Percentiles rank a stretch among this genome's conserved stretches.
Evolutionary conservation across 2,113 vertebrate species (phyloP).

Genomic region (Ctenomys sociabilis): DNA sequence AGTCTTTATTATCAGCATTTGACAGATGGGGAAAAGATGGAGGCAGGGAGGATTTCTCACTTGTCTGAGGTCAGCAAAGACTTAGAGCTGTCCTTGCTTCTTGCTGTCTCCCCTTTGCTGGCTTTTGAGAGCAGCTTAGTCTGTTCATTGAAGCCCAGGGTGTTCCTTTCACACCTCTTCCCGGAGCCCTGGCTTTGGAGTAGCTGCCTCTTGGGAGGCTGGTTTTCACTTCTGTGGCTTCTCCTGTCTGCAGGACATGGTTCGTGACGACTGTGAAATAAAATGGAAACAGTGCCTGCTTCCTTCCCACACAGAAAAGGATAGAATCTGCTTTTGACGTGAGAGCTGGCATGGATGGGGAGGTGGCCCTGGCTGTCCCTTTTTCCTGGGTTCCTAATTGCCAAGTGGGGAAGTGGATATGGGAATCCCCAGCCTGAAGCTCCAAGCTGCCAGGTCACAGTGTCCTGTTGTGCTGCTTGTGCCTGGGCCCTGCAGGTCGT

Average conservation of each 20-base stretch:
- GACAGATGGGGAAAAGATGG: slow-evolving; percentile 42
- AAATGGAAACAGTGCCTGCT: slow-evolving; percentile 72
- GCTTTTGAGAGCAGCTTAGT: not conserved
- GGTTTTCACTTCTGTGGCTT: slow-evolving; percentile 1
- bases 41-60: slow-evolving; percentile 13
- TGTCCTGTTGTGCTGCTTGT: not conserved
- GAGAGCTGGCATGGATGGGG: slow-evolving; percentile 14
- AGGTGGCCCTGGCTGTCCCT: slow-evolving; percentile 14
- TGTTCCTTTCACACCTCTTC: not conserved
- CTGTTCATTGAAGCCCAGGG: not conserved
- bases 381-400: slow-evolving; percentile 7
- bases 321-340: slow-evolving; percentile 63
- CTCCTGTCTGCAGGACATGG: slow-evolving; percentile 63
- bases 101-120: not conserved
- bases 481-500: not conserved
- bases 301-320: slow-evolving; percentile 69
- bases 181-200: slow-evolving; percentile 30
- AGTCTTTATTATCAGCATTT: slow-evolving; percentile 61
- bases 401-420: not conserved
- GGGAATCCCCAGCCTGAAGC: not conserved
- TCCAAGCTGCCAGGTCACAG: not conserved
- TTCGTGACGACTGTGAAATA: slow-evolving; percentile 69
- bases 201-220: not conserved
- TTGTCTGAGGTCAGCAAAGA: slow-evolving; percentile 50
- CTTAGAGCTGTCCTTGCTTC: not conserved